Percentiles rank a stretch among this genome's conserved stretches.
phyloP scores from a whole-genome alignment of 2,113 vertebrate genomes.

The Brachypodius melanocephalos region DNA sequence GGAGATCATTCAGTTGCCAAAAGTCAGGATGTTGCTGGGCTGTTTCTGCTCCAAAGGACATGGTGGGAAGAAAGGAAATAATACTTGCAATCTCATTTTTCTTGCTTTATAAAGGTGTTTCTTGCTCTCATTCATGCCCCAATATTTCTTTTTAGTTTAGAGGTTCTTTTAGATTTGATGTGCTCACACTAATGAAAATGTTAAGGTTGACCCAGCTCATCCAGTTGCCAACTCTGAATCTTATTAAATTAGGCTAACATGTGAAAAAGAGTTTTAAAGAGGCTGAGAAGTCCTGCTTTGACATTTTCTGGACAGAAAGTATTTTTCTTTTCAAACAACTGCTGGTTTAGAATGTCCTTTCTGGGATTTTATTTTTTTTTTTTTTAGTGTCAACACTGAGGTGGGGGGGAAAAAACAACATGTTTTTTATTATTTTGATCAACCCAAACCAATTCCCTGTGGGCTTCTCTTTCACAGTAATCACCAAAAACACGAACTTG shows the following conservation, averaged over 20 bases:
- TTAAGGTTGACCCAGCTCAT: background rate
- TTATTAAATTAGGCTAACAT: background rate
- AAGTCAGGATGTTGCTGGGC: background rate
- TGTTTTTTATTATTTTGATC: background rate
- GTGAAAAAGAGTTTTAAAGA: background rate
- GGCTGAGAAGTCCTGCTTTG: background rate
- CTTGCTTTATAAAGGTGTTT: background rate
- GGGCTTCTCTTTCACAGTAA: background rate
- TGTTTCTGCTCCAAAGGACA: background rate
- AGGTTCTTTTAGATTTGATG: background rate
- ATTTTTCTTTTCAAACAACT: background rate
- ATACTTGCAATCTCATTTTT: background rate
- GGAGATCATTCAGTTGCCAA: background rate
- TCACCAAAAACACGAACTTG: background rate
- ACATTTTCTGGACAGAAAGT: background rate
- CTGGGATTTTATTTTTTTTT: background rate
- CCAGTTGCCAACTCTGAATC: background rate
- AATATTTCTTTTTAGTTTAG: background rate
- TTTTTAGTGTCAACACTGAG: background rate
- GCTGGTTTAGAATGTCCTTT: background rate
- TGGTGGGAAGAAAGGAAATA: background rate
- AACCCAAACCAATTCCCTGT: background rate
- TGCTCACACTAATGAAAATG: background rate
- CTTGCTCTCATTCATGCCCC: background rate
- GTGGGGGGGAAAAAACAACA: accelerated